A percentile compares a stretch with the other conserved stretches of the same genome.
These are phyloP conservation scores for Sinonovacula constricta DNA, from an alignment of 1,140 invertebrate species.

Conservation along the genomic window DNA sequence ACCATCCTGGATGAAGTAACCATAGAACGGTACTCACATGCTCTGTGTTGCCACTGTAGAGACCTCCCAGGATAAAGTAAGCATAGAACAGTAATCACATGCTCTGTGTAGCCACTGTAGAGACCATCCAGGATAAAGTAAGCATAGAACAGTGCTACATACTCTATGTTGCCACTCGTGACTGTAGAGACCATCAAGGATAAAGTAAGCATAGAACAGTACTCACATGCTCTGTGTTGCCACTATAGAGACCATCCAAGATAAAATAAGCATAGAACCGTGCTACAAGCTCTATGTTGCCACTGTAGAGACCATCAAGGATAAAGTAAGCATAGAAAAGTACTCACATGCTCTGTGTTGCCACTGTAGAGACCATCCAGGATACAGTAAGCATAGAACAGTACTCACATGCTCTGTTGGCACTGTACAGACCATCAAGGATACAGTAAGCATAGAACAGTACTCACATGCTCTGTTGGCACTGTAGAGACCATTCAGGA, in stretches of 20 bases:
- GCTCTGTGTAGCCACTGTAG: slow-evolving; percentile 92
- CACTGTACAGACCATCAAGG: slow-evolving; percentile 95
- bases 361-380: slow-evolving; percentile 96
- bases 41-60: slow-evolving; percentile 93
- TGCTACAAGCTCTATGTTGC: slow-evolving; percentile 85
- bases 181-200: too few species aligned
- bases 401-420: slow-evolving; percentile 99
- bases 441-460: slow-evolving; percentile 98
- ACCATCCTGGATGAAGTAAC: too few species aligned
- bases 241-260: too few species aligned
- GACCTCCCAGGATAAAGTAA: slow-evolving; percentile 95
- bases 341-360: slow-evolving; percentile 84
- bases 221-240: too few species aligned
- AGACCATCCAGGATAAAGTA: slow-evolving; percentile 96
- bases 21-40: too few species aligned
- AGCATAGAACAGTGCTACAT: slow-evolving; percentile 99
- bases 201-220: too few species aligned
- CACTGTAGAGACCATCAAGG: slow-evolving; percentile 95
- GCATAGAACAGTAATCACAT: slow-evolving; percentile 99
- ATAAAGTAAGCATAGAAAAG: slow-evolving; percentile 98
- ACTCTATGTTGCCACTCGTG: too few species aligned
- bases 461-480: slow-evolving; percentile 99
- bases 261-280: too few species aligned
- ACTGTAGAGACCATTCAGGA: slow-evolving; percentile 96
- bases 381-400: slow-evolving; percentile 98